phyloP scores from a whole-genome alignment of 2,113 vertebrate genomes.

The Sebastes fasciatus region DNA sequence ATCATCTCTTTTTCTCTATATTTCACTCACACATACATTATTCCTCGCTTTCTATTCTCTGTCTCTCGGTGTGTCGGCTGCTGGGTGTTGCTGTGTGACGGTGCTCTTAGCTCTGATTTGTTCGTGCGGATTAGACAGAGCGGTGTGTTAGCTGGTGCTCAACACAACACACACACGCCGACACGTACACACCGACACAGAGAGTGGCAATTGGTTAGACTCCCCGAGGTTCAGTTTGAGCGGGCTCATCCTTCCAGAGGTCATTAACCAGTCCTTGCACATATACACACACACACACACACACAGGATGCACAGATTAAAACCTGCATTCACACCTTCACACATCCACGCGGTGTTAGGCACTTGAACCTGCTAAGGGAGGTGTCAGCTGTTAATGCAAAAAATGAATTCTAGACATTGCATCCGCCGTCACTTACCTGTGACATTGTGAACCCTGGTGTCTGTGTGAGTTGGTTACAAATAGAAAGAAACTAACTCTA shows the following conservation, averaged over 20 bases:
- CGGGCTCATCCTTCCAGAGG: slow-evolving; percentile 76
- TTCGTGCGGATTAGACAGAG: slow-evolving; percentile 59
- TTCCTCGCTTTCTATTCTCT: not conserved
- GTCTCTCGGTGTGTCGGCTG: slow-evolving; percentile 11
- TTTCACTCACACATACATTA: slow-evolving; percentile 3
- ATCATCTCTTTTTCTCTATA: slow-evolving; percentile 6
- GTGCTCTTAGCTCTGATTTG: slow-evolving; percentile 67
- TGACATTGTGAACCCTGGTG: slow-evolving; percentile 50
- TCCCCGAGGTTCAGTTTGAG: slow-evolving; percentile 76
- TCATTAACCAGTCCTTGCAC: slow-evolving; percentile 67
- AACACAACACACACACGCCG: slow-evolving; percentile 9
- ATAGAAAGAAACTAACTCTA: not conserved
- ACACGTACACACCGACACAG: slow-evolving; percentile 9
- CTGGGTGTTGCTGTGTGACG: slow-evolving; percentile 35
- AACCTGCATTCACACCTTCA: slow-evolving; percentile 8
- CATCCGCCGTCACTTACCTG: slow-evolving; percentile 49
- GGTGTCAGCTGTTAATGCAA: slow-evolving; percentile 67
- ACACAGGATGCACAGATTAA: slow-evolving; percentile 23
- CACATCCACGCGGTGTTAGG: slow-evolving; percentile 8
- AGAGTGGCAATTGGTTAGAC: slow-evolving; percentile 53
- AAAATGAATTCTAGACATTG: slow-evolving; percentile 64
- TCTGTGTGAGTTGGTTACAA: slow-evolving; percentile 26
- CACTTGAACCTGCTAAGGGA: slow-evolving; percentile 64
- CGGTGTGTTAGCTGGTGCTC: slow-evolving; percentile 53
- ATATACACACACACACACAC: slow-evolving; percentile 36